Percentiles rank a stretch among this genome's conserved stretches.
phyloP scores from a whole-genome alignment of 2,113 vertebrate species.

The Macquaria australasica region DNA sequence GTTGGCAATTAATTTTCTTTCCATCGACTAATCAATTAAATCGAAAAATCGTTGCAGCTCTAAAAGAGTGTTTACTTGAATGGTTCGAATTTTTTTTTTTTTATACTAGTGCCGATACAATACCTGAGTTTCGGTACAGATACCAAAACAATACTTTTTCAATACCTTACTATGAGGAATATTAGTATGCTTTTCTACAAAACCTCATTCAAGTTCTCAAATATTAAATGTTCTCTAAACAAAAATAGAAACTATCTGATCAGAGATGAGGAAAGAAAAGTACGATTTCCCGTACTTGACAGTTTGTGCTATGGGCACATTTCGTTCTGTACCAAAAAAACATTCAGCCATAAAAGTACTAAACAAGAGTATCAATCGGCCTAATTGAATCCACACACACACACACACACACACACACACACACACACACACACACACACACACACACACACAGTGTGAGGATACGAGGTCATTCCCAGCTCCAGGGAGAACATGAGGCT shows the following conservation, averaged over 20 bases:
- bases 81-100: too few relatives aligned
- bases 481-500: slow-evolving; percentile 99
- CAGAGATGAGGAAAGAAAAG: not conserved
- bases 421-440: not conserved
- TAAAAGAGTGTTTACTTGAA: not conserved
- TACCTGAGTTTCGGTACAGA: not conserved
- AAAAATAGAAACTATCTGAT: too few relatives aligned
- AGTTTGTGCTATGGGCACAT: not conserved
- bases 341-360: not conserved
- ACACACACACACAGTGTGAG: slow-evolving; percentile 73
- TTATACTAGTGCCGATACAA: too few relatives aligned
- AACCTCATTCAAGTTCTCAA: not conserved
- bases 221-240: too few relatives aligned
- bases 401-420: not conserved
- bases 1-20: too few relatives aligned
- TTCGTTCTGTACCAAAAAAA: not conserved
- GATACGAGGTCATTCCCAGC: slow-evolving; percentile 99
- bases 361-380: not conserved
- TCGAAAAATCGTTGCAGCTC: too few relatives aligned
- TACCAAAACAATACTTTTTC: too few relatives aligned
- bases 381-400: not conserved
- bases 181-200: not conserved
- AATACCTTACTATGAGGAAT: too few relatives aligned
- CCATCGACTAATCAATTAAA: too few relatives aligned
- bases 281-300: not conserved